Evolutionary conservation across 2,888 invertebrate species (phyloP), one percentile per base, ranked within the genome.

Genomic region (Eristalis pertinax): DNA sequence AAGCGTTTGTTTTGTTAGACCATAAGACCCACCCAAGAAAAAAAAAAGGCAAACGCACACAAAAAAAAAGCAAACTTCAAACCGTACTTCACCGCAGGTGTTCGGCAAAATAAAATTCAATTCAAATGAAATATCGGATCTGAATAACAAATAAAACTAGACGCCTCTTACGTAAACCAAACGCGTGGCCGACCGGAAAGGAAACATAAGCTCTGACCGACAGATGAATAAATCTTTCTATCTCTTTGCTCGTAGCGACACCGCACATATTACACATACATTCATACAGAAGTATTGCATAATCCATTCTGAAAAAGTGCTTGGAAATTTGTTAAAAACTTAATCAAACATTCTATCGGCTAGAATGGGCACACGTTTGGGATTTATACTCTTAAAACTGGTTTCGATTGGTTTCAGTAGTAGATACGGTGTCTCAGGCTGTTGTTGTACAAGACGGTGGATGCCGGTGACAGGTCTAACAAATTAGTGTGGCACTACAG

Each of bases 141-240:
- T 58, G 41, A 79, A 69, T 72, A 67, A 60, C 19, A 69, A 38
- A 74, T 24, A 68, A 80, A 38, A 58, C 58, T 65, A 74, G 69
- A 74, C 80, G 69, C 74, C 69, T n/a, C 74, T 81, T 81, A 75
- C 69, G 74, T 74, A 81, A 80, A 15, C 26, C 4, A 4, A 63
- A 73, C 80, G 73, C 80, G 80, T 80, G 80, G 73, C 43, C 22
- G 29, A 80, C 80, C 80, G 80, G 80, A 80, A 74, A 74, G 80
- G 68, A 35, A 38, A 50, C 70, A 58, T 65, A 41, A 50, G 50
- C 32, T 10, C 50, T 8, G 24, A 63, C 29, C 56, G 32, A 2
- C 43, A 24, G 67, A 73, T 73, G 67, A 73, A 68, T 73, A 73
- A 73, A 68, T 62, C 62, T 35, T 32, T 58, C 26, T 29, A 26